Conservation (phyloP, 2,113 vertebrate genomes). For the Megalops atlanticus region DNA sequence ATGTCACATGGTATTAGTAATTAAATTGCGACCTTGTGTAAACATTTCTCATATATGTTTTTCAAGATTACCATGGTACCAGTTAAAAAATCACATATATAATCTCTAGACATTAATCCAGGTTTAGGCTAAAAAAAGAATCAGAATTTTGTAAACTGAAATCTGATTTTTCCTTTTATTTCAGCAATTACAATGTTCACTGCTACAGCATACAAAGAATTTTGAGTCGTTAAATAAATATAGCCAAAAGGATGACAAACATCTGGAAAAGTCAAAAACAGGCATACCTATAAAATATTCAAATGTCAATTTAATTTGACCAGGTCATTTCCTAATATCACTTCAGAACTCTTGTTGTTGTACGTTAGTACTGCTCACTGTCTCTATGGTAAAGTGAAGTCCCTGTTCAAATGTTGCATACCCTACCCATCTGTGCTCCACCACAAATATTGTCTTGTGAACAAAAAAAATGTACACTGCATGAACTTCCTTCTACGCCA, state of each 20-base stretch:
- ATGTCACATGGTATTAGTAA: conserved; percentile 4
- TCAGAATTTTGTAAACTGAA: neutral
- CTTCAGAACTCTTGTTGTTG: no score
- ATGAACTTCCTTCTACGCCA: neutral
- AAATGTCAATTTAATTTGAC: no score
- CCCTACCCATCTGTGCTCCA: neutral
- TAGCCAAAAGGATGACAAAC: neutral
- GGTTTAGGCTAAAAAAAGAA: neutral
- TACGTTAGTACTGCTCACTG: neutral
- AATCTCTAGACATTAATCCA: neutral
- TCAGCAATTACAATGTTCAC: no score
- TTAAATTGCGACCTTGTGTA: conserved; percentile 21
- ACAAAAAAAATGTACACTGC: conserved; percentile 17
- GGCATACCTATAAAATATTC: neutral
- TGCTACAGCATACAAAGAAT: neutral
- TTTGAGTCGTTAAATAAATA: neutral
- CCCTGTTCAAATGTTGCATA: neutral
- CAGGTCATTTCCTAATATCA: no score
- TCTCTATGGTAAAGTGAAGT: no score
- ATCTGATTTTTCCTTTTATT: neutral
- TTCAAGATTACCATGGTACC: neutral
- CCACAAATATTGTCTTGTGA: neutral
- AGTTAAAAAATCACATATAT: neutral
- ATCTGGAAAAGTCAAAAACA: neutral
- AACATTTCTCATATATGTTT: conserved; percentile 6